Conservation (phyloP, 2,888 invertebrate genomes). For the Seira ritae region DNA sequence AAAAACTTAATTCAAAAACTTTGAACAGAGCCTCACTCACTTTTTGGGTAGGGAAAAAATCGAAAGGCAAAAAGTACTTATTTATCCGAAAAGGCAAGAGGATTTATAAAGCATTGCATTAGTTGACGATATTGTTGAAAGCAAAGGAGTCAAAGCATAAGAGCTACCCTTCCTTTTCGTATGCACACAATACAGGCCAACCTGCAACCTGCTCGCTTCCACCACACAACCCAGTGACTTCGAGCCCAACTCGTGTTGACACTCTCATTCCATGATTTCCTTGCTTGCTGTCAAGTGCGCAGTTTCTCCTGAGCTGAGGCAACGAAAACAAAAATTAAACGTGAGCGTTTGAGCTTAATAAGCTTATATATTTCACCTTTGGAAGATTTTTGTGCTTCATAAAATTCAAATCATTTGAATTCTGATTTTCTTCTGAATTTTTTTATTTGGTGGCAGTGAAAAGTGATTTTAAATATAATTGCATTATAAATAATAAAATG, state of each 20-base stretch:
- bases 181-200: not conserved
- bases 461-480: too few species aligned
- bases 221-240: constrained; percentile 20
- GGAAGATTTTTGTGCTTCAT: not conserved
- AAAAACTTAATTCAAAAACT: constrained; percentile 39
- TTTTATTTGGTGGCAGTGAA: too few species aligned
- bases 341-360: not conserved
- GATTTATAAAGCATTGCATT: too few species aligned
- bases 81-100: too few species aligned
- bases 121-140: too few species aligned
- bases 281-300: constrained; percentile 57
- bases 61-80: not conserved
- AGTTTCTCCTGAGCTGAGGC: not conserved
- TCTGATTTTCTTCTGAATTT: too few species aligned
- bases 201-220: constrained; percentile 47
- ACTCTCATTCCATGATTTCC: constrained; percentile 62
- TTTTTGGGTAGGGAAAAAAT: not conserved
- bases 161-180: constrained; percentile 48
- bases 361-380: not conserved
- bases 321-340: too few species aligned
- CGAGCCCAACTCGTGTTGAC: constrained; percentile 57
- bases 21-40: constrained; percentile 33
- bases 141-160: not conserved
- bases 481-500: too few species aligned
- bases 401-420: not conserved